Base-by-base conservation (phyloP, 2,888 invertebrate species). In the Andricus curvator region DNA sequence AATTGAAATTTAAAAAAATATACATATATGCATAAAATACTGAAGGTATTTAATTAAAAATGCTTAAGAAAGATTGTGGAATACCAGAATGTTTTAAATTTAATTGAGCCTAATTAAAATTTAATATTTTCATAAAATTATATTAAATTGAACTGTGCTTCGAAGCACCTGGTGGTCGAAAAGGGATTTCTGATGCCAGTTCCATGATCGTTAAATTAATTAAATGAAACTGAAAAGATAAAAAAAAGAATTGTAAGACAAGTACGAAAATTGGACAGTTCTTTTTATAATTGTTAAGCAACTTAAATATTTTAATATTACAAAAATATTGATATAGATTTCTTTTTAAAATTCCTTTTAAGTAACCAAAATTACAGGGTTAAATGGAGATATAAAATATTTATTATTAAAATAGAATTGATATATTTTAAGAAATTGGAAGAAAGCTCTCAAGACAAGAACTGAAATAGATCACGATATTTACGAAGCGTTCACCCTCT, bases 401-500 rank as follows among this genome's bases (percentile, higher is more conserved):
- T 48, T 17, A 17, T 1, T 48, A 5, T 48, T 17, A 11, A 56
- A 9, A n/a, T 2, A 11, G 51, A n/a, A 51, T n/a, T 20, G n/a
- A 20, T n/a, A 20, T 2, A 51, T 20, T 20, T 51, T 2, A 20
- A 33, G 17, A 6, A 70, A 70, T 56, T 70, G 29, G 6, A 20
- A 15, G 48, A 29, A 56, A 48, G n/a, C 33, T 70, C 17, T 25
- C 33, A 56, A 56, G 33, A n/a, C 29, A n/a, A n/a, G 5, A n/a
- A 33, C 74, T 56, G 33, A 74, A 74, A 74, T 74, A 74, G 74
- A 74, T n/a, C 29, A 15, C 8, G 56, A 33, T 74, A 74, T 74
- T 74, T 74, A 74, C 51, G n/a, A 56, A 51, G n/a, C 56, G n/a
- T 74, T 33, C 74, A 56, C 74, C 33, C 74, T 74, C 51, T 51